Base-by-base conservation (phyloP, 2,113 vertebrate genomes). In the Neodontobutis hainanensis region DNA sequence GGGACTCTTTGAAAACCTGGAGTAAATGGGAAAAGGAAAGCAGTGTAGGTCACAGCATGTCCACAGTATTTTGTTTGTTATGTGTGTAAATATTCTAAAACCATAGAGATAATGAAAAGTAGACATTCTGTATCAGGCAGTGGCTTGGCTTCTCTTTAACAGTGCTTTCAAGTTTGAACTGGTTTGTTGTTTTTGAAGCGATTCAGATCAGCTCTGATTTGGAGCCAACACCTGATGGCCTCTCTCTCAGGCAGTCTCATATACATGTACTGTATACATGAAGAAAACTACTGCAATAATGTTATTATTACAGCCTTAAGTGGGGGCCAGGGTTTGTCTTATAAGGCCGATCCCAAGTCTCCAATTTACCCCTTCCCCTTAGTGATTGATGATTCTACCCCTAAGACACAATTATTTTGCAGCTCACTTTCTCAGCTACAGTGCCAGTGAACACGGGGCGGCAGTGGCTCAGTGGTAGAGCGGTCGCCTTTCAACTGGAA, bases 1-100 rank as follows among this genome's bases (percentile, higher is more conserved):
- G 76, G 57, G 92, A 81, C 2, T 6, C 52, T 11, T 85, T 60
- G 12, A 94, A 87, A 63, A 88, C 85, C 92, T 94, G 75, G 32
- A 42, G 3, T 27, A 11, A 15, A 71, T 14, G 40, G 42, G 15
- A 49, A 56, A 61, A 11, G 32, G 32, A 59, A 46, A 4, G 19
- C 16, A 57, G 46, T 27, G 50, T 11, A 36, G 58, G 81, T 71
- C 46, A 77, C 44, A 60, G 55, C 44, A n/a, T n/a, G 45, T 76
- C 71, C 55, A 53, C 69, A 68, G 8, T 60, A 46, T 78, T 48
- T n/a, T 44, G 46, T 49, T 72, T 56, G 6, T 78, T 76, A 68
- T 12, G 15, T 56, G 47, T 75, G 55, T 65, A 62, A 80, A 82
- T 61, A 73, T 11, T 12, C 56, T 70, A 59, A 61, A 75, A 16